Percentiles rank a stretch among this genome's conserved stretches.
phyloP scores from a whole-genome alignment of 2,113 vertebrate species.

The Syrrhaptes paradoxus region DNA sequence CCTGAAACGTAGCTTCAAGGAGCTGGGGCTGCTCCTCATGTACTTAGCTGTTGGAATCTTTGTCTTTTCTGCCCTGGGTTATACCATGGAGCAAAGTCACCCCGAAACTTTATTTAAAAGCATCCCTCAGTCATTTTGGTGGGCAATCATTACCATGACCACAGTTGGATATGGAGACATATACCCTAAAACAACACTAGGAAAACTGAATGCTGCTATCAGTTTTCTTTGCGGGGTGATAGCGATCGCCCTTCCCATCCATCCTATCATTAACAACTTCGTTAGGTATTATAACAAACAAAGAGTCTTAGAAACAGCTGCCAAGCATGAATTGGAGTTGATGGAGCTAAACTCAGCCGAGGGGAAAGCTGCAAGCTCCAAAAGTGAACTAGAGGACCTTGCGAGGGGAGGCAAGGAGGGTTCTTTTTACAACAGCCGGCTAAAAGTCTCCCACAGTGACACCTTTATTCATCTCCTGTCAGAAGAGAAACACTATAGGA shows the following conservation, averaged over 20 bases:
- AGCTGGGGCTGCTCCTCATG: conserved; percentile 93
- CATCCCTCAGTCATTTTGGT: conserved; percentile 98
- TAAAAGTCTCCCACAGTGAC: conserved; percentile 84
- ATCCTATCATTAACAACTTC: conserved; percentile 98
- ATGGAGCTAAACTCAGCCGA: conserved; percentile 89
- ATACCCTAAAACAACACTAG: conserved; percentile 96
- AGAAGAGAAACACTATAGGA: conserved; percentile 80
- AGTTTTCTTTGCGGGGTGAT: conserved; percentile 97
- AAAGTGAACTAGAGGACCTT: conserved; percentile 50
- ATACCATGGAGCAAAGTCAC: conserved; percentile 96
- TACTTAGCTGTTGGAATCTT: conserved; percentile 97
- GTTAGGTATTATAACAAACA: conserved; percentile 96
- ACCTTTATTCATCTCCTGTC: conserved; percentile 85
- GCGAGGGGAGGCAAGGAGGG: conserved; percentile 53
- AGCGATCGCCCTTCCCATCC: conserved; percentile 94
- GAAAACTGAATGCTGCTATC: conserved; percentile 93
- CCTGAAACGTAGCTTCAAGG: conserved; percentile 93
- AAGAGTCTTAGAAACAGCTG: conserved; percentile 92
- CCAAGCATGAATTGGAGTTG: conserved; percentile 92
- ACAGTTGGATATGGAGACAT: conserved; percentile 97
- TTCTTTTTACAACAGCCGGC: conserved; percentile 67
- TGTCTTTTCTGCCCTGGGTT: conserved; percentile 94
- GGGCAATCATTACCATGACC: conserved; percentile 99
- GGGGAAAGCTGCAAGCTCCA: conserved; percentile 49
- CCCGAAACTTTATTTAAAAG: conserved; percentile 96